Evolutionary conservation across 2,797 vertebrate genomes (phyloP), one percentile per base, ranked within the genome.

Genomic region (Gymnoscopelus microlampas): DNA sequence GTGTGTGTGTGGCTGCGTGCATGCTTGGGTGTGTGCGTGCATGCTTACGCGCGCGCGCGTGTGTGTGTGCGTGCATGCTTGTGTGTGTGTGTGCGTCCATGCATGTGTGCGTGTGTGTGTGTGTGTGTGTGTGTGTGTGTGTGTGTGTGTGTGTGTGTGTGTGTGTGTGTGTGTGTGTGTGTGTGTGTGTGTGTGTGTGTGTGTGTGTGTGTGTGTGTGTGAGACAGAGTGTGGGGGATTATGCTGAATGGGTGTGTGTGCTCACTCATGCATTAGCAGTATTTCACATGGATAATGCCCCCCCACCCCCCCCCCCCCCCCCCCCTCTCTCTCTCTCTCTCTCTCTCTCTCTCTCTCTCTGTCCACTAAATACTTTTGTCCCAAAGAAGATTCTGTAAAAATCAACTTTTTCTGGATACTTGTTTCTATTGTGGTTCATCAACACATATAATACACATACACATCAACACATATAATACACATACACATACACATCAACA

Each of bases 181-280:
- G 55, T 6, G 55, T 13, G 55, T 57, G 55, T 29, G 55, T 29
- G 55, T 29, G 55, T 29, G 55, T 26, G 55, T 26, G 53, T 54
- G 53, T 54, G 29, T 15, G 53, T 60, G 53, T 79, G 62, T 74
- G 77, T 67, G 71, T 78, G 15, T 48, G 15, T 49, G 44, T 6
- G 39, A 3, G 32, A 3, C 3, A 35, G 32, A 35, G 32, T 35
- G 32, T 5, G 32, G 32, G 32, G 32, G 32, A 14, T 13, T 14
- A 32, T 14, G 13, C 32, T 44, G 58, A n/a, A 32, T 29, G 14
- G 35, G 24, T 60, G 58, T 60, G 58, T 19, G 29, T 5, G 66
- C 67, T 68, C 79, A 50, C 67, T 67, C 76, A 74, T 72, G 73
- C 75, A 62, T 72, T 70, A 66, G 66, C 74, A 57, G 35, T 51